phyloP scores from a whole-genome alignment of 2,113 vertebrate species.

The Ophthalmolycus amberensis region DNA sequence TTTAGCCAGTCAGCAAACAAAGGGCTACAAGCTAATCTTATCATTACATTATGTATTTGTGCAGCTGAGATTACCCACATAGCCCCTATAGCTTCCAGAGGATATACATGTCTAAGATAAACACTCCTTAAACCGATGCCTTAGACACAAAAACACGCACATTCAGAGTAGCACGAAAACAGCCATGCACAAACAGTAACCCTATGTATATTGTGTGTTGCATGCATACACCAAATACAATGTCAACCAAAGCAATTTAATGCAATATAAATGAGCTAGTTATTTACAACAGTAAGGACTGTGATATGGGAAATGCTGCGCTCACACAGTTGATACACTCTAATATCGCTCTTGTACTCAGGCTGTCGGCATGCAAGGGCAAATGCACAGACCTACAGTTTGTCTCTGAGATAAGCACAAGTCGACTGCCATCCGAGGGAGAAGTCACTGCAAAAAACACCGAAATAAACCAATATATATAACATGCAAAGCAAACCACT shows the following conservation, averaged over 20 bases:
- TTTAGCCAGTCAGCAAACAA: conserved; percentile 75
- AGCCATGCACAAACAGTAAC: background rate
- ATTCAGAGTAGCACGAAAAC: conserved; percentile 15
- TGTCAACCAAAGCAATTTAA: conserved; percentile 28
- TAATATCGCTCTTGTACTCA: conserved; percentile 27
- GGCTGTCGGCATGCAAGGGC: conserved; percentile 5
- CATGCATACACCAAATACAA: conserved; percentile 1
- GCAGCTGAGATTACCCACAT: conserved; percentile 66
- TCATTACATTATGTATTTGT: conserved; percentile 76
- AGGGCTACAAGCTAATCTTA: conserved; percentile 67
- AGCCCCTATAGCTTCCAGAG: conserved; percentile 62
- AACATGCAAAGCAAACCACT: conserved; percentile 7
- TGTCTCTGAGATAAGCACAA: conserved; percentile 16
- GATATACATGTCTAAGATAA: conserved; percentile 60
- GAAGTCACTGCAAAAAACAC: background rate
- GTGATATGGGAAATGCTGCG: conserved; percentile 28
- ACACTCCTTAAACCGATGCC: conserved; percentile 41
- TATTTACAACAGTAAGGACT: conserved; percentile 40
- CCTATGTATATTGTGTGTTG: background rate
- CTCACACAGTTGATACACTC: conserved; percentile 39
- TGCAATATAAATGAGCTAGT: conserved; percentile 45
- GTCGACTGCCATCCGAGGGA: background rate
- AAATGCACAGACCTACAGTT: conserved; percentile 3
- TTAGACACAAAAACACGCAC: conserved; percentile 43
- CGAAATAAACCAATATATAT: background rate